These are phyloP conservation scores for Hystrix cristata DNA, from an alignment of 2,113 vertebrate genomes.

Conservation along the genomic window DNA sequence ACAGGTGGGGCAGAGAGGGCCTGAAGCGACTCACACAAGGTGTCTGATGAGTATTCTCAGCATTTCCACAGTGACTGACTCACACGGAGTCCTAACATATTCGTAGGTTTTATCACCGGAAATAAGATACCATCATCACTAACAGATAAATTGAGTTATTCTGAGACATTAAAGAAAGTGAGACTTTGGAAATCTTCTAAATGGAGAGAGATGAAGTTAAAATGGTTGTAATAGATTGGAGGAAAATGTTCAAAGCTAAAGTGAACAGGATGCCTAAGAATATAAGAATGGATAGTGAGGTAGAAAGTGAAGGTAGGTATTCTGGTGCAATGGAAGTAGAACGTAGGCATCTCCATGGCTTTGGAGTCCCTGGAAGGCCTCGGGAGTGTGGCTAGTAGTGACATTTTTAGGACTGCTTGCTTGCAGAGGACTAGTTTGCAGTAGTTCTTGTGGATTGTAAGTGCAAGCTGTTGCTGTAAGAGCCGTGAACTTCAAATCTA, in stretches of 20 bases:
- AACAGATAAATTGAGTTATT: not conserved
- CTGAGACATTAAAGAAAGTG: not conserved
- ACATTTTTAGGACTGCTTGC: not conserved
- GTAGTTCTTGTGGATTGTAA: slow-evolving; percentile 37
- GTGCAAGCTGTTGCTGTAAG: slow-evolving; percentile 5
- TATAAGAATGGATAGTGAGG: not conserved
- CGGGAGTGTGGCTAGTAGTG: not conserved
- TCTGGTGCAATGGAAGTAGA: not conserved
- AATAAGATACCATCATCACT: not conserved
- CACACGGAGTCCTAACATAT: not conserved
- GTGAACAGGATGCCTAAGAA: not conserved
- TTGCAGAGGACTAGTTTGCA: slow-evolving; percentile 31
- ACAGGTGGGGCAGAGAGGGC: not conserved
- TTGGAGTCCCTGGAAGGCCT: not conserved
- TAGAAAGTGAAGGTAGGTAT: not conserved
- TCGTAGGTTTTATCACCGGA: not conserved
- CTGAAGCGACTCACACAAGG: rapidly evolving
- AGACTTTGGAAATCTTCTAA: not conserved
- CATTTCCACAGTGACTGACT: not conserved
- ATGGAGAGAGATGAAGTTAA: slow-evolving; percentile 1
- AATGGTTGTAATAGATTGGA: not conserved
- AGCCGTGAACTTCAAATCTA: slow-evolving; percentile 57
- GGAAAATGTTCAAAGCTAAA: not conserved
- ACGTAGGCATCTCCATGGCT: not conserved
- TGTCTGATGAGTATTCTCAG: not conserved